Evolutionary conservation across 2,888 invertebrate genomes (phyloP).

Genomic region (Aromia moschata): DNA sequence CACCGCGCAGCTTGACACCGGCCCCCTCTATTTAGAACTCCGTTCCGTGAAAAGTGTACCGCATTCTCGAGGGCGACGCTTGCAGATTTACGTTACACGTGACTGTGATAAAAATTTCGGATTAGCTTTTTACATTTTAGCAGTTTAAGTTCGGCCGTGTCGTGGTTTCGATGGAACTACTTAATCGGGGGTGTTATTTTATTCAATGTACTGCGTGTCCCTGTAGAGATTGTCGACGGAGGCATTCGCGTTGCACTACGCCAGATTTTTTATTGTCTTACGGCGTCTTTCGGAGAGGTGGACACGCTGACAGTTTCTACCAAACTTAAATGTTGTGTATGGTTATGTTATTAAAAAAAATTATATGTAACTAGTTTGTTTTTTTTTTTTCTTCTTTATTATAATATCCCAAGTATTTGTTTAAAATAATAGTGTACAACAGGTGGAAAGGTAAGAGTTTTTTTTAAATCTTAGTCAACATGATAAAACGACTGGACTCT

Average conservation of each 20-base stretch:
- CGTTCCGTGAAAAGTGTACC: too few species aligned
- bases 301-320: conserved; percentile 6
- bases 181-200: neutral
- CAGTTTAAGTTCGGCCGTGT: conserved; percentile 5
- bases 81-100: too few species aligned
- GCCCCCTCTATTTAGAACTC: too few species aligned
- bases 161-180: neutral
- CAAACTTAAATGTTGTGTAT: conserved; percentile 12
- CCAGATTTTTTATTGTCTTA: neutral
- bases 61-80: too few species aligned
- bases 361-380: conserved; percentile 4
- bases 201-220: neutral
- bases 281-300: too few species aligned
- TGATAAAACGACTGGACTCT: conserved; percentile 36
- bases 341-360: conserved; percentile 13
- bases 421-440: too few species aligned
- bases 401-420: neutral
- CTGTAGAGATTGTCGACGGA: neutral
- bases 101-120: conserved; percentile 20
- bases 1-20: too few species aligned
- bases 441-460: too few species aligned
- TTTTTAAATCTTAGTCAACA: neutral
- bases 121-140: neutral
- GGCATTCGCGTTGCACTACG: neutral
- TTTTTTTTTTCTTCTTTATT: neutral